A percentile compares a stretch with the other conserved stretches of the same genome.
Conservation (phyloP, 2,888 invertebrate species). For the Nemoura dubitans region DNA sequence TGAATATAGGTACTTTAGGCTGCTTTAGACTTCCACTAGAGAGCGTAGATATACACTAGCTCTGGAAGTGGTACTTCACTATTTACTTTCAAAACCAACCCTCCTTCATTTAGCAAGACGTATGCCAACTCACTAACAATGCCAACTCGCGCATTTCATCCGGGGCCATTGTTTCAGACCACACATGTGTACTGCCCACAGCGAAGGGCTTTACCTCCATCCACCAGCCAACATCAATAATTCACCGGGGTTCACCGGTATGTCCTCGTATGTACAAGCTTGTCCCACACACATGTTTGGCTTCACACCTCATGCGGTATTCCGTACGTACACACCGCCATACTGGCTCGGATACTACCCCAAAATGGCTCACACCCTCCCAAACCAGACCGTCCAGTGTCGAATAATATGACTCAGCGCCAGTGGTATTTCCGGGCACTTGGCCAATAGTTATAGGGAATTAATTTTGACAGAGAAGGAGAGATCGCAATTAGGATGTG, state of each 20-base stretch:
- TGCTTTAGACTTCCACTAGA: no score
- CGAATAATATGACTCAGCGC: conserved; percentile 15
- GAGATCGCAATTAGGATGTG: conserved; percentile 38
- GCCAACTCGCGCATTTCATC: not conserved
- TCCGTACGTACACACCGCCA: not conserved
- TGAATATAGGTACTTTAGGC: no score
- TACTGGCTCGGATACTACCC: not conserved
- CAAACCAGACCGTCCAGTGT: not conserved
- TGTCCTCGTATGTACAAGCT: not conserved
- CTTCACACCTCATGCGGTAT: not conserved
- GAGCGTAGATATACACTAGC: no score
- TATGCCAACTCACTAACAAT: not conserved
- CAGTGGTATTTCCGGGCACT: not conserved
- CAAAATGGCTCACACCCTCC: not conserved
- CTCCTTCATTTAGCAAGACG: conserved; percentile 7
- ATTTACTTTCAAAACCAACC: not conserved
- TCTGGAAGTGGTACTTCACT: not conserved
- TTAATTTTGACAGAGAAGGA: conserved; percentile 44
- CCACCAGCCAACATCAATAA: not conserved
- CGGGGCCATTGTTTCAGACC: not conserved
- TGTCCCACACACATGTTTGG: not conserved
- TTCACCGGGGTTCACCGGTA: not conserved
- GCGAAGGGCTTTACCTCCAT: not conserved
- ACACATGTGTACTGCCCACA: not conserved
- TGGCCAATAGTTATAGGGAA: conserved; percentile 45